Percentiles rank a stretch among this genome's conserved stretches.
These are phyloP conservation scores for Achatina immaculata DNA, from an alignment of 1,140 invertebrate species.

Conservation along the genomic window DNA sequence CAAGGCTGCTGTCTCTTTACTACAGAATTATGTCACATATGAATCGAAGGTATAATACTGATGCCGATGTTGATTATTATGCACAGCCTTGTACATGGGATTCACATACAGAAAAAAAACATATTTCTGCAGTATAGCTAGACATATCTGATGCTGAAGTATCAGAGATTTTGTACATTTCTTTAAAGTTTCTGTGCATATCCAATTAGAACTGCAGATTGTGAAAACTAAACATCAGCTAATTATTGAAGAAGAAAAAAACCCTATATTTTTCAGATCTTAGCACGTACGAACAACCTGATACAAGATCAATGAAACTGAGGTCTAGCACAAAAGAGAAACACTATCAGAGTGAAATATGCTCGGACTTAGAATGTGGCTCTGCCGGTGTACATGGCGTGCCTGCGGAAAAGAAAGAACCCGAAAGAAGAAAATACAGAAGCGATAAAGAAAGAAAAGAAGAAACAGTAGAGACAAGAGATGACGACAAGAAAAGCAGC, in stretches of 20 bases:
- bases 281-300: slow-evolving; percentile 2
- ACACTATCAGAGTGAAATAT: background rate
- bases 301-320: slow-evolving; percentile 12
- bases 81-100: background rate
- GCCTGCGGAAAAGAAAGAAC: background rate
- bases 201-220: background rate
- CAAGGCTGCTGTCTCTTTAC: no score
- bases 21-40: no score
- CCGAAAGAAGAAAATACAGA: background rate
- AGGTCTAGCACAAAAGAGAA: background rate
- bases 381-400: background rate
- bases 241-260: background rate
- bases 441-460: background rate
- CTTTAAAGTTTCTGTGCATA: background rate
- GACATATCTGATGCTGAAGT: background rate
- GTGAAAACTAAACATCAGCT: background rate
- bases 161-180: background rate
- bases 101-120: background rate
- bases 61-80: background rate
- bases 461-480: background rate
- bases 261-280: slow-evolving; percentile 9
- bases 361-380: background rate
- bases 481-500: background rate
- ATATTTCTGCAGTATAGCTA: background rate
- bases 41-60: no score